Evolutionary conservation across 2,797 vertebrate genomes (phyloP).

Genomic region (Sitta carolinensis): DNA sequence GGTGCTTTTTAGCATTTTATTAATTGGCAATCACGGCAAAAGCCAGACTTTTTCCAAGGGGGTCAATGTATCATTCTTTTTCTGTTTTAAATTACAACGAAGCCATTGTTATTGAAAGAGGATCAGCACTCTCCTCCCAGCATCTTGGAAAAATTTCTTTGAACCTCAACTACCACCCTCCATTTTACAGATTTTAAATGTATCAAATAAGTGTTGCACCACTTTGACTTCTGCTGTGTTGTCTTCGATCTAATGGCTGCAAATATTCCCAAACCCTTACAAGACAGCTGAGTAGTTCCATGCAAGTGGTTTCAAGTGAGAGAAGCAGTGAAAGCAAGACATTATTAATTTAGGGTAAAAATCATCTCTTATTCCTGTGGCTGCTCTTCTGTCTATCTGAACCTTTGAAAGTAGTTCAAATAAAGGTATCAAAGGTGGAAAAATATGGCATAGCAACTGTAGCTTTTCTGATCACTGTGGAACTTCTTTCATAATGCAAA

Average conservation of each 20-base stretch:
- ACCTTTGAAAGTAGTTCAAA: neutral
- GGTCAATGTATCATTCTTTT: neutral
- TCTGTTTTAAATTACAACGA: neutral
- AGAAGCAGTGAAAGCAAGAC: neutral
- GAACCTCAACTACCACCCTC: neutral
- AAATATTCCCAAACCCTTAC: neutral
- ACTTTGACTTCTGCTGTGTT: neutral
- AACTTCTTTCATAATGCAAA: neutral
- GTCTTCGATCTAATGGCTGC: neutral
- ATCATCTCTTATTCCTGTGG: neutral
- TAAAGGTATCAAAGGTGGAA: neutral
- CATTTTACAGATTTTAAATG: neutral
- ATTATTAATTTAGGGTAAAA: neutral
- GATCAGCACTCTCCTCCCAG: neutral
- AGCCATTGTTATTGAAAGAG: neutral
- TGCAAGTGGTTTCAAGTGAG: neutral
- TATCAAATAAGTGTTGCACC: neutral
- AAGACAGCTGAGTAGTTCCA: neutral
- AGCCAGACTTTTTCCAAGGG: neutral
- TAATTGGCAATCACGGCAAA: slow-evolving; percentile 24
- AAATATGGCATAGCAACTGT: neutral
- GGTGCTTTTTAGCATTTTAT: slow-evolving; percentile 49
- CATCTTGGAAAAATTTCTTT: neutral
- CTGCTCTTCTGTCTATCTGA: neutral
- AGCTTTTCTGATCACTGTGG: neutral